phyloP scores from a whole-genome alignment of 2,797 vertebrate species.

The Hipposideros larvatus region DNA sequence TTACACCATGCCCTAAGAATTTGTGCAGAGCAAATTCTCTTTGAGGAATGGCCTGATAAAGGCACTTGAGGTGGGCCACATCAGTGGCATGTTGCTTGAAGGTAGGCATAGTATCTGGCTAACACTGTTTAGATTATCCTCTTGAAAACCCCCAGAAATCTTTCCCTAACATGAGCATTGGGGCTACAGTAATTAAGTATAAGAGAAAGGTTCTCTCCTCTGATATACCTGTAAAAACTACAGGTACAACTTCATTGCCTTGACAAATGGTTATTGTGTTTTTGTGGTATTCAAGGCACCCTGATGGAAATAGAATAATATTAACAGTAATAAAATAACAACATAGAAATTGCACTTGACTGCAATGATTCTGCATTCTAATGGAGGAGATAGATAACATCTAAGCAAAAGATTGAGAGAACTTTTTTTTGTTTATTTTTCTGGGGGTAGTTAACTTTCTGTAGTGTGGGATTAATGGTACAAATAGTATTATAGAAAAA shows the following conservation, averaged over 20 bases:
- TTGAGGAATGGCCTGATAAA: neutral
- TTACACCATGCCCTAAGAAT: neutral
- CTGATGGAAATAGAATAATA: neutral
- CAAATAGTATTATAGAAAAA: neutral
- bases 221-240: neutral
- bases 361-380: neutral
- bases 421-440: too few relatives aligned
- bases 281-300: neutral
- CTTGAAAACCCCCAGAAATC: neutral
- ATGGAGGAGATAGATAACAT: neutral
- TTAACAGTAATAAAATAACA: neutral
- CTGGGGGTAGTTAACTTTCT: neutral
- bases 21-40: neutral
- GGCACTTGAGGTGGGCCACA: neutral
- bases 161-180: neutral
- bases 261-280: neutral
- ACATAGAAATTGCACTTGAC: too few relatives aligned
- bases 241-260: neutral
- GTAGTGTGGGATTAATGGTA: too few relatives aligned
- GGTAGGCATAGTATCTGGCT: too few relatives aligned
- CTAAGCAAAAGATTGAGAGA: neutral
- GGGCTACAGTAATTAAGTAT: neutral
- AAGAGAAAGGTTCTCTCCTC: neutral
- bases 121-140: neutral
- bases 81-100: neutral